phyloP scores from a whole-genome alignment of 2,888 invertebrate species.

The Mimachlamys varia region DNA sequence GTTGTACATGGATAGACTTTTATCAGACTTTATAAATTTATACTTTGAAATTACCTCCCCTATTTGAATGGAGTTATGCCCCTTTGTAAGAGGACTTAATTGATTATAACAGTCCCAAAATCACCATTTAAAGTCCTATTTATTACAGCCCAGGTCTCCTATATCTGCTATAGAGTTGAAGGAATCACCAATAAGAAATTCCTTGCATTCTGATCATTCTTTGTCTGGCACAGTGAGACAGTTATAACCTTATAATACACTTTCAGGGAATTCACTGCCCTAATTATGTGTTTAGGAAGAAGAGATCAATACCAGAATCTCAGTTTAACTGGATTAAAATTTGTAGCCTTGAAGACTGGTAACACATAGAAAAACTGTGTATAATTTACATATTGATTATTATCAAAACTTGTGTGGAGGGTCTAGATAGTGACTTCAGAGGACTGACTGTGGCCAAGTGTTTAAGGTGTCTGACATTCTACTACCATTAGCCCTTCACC shows the following conservation, averaged over 20 bases:
- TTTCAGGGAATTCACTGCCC: background rate
- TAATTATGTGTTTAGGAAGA: constrained; percentile 2
- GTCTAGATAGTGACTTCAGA: background rate
- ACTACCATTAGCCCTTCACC: too few species aligned
- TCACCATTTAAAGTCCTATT: too few species aligned
- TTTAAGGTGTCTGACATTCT: too few species aligned
- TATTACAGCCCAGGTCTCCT: background rate
- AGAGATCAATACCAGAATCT: background rate
- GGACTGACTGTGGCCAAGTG: background rate
- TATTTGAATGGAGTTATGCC: too few species aligned
- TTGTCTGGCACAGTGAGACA: background rate
- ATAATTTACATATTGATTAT: background rate
- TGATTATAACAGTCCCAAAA: too few species aligned
- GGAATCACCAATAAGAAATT: background rate
- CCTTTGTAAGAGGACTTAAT: too few species aligned
- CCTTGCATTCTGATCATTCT: background rate
- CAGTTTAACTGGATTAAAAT: constrained; percentile 23
- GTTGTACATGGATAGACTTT: too few species aligned
- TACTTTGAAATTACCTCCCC: too few species aligned
- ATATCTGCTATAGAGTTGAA: background rate
- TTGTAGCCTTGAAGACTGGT: background rate
- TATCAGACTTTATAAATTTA: too few species aligned
- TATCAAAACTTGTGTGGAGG: background rate
- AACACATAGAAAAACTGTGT: background rate
- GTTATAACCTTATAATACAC: background rate